Conservation (phyloP, 2,888 invertebrate species). For the Ophraella communa region DNA sequence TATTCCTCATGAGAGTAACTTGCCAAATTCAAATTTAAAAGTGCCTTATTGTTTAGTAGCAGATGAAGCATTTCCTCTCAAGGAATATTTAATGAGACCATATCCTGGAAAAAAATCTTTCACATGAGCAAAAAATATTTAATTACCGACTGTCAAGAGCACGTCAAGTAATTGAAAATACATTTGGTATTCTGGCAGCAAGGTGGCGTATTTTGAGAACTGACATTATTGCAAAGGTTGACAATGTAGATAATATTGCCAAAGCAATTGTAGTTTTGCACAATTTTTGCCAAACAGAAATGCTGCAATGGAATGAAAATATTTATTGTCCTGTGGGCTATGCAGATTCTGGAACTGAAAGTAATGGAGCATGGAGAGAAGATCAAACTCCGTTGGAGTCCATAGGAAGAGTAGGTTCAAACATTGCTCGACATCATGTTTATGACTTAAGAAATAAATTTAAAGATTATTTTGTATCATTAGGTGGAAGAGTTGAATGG, state of each 20-base stretch:
- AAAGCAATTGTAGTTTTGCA: too few species aligned
- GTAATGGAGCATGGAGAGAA: slow-evolving; percentile 29
- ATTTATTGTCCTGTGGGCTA: slow-evolving; percentile 27
- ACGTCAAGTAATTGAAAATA: slow-evolving; percentile 22
- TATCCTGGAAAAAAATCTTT: slow-evolving; percentile 10
- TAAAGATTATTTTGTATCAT: slow-evolving; percentile 29
- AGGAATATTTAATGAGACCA: slow-evolving; percentile 12
- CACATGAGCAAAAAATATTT: slow-evolving; percentile 9
- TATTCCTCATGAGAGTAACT: neutral
- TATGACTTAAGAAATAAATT: slow-evolving; percentile 27
- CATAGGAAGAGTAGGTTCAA: slow-evolving; percentile 30
- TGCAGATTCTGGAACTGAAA: slow-evolving; percentile 17
- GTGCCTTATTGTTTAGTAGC: too few species aligned
- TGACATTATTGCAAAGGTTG: neutral
- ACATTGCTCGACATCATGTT: slow-evolving; percentile 12
- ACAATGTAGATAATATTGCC: too few species aligned
- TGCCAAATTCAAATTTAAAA: neutral
- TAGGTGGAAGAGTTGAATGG: slow-evolving; percentile 18
- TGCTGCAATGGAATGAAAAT: neutral
- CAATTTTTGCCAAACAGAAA: too few species aligned
- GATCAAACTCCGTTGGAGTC: slow-evolving; percentile 27
- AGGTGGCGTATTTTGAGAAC: slow-evolving; percentile 29
- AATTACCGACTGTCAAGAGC: slow-evolving; percentile 31
- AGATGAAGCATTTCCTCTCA: slow-evolving; percentile 16
- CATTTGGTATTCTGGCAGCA: slow-evolving; percentile 33